Conservation (phyloP, 2,113 vertebrate species). For the Callithrix jacchus region DNA sequence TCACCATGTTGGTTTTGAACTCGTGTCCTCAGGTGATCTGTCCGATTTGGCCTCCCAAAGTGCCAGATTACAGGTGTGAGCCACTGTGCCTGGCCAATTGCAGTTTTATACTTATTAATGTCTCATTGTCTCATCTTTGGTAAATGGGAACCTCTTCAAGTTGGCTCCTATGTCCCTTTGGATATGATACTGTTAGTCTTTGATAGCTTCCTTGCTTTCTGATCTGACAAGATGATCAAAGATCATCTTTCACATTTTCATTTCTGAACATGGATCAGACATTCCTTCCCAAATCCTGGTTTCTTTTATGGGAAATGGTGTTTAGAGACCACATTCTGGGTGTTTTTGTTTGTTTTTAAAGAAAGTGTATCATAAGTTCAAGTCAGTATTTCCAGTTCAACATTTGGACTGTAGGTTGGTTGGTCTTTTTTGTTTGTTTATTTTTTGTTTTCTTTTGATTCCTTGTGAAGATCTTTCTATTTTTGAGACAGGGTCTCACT, state of each 20-base stretch:
- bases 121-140: neutral
- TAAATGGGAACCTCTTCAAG: neutral
- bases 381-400: no score
- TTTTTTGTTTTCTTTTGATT: no score
- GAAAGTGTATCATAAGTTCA: no score
- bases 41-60: no score
- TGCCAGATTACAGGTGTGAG: no score
- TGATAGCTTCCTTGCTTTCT: constrained; percentile 16
- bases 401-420: no score
- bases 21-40: no score
- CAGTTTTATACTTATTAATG: neutral
- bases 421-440: no score
- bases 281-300: neutral
- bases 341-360: no score
- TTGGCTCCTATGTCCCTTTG: neutral
- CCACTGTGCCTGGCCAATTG: neutral
- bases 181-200: neutral
- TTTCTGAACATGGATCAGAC: neutral
- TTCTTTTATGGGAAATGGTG: neutral
- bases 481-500: no score
- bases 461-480: no score
- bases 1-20: no score
- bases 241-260: neutral
- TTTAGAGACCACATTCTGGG: neutral
- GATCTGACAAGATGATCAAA: neutral